A percentile compares a stretch with the other conserved stretches of the same genome.
Evolutionary conservation across 37 sponge, comb jelly and placozoan species (phyloP).

Genomic region (Bolinopsis microptera): DNA sequence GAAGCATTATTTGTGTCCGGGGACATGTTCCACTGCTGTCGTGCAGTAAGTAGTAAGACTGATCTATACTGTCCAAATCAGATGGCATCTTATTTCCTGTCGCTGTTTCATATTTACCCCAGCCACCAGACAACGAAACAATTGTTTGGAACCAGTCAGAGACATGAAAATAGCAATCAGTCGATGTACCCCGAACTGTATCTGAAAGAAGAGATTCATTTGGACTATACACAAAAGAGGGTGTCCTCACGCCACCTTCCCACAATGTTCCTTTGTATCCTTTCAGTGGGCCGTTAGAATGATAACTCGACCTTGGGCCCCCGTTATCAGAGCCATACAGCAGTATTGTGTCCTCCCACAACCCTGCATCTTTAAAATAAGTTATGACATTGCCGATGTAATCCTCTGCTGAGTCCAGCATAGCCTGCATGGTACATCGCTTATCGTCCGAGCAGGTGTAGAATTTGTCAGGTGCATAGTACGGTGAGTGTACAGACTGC

Average conservation of each 20-base stretch:
- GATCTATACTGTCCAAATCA: neutral
- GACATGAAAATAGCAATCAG: neutral
- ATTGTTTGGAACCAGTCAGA: neutral
- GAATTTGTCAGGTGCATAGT: neutral
- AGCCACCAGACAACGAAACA: neutral
- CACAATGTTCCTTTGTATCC: conserved; percentile 28
- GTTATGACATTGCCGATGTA: neutral
- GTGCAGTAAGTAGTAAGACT: neutral
- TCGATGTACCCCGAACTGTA: neutral
- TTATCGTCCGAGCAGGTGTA: neutral
- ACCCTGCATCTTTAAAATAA: neutral
- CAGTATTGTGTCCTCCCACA: neutral
- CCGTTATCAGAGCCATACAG: neutral
- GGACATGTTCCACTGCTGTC: neutral
- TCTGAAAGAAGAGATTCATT: neutral
- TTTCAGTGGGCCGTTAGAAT: neutral
- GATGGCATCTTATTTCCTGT: neutral
- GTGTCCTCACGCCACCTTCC: conserved; percentile 26
- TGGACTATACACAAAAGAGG: neutral
- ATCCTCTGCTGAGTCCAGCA: neutral
- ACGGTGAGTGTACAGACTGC: neutral
- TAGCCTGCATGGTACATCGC: conserved; percentile 29
- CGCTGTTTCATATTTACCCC: neutral
- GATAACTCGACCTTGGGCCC: neutral
- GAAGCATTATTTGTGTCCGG: neutral